Conservation (phyloP, 2,888 invertebrate species). For the Dynastes grantii region DNA sequence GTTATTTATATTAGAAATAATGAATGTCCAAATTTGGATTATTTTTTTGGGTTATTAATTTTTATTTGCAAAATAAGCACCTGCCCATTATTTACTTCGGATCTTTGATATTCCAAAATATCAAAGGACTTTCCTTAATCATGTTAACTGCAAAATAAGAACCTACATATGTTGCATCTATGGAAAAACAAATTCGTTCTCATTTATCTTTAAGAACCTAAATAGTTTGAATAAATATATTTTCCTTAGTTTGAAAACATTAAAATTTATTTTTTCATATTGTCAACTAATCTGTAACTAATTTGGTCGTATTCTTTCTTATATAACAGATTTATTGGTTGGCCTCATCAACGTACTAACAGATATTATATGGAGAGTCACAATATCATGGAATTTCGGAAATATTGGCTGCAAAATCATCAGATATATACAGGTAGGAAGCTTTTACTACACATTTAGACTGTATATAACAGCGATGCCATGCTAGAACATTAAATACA, state of each 20-base stretch:
- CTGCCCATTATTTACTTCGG: too few relatives aligned
- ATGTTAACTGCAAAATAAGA: too few relatives aligned
- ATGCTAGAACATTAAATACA: not conserved
- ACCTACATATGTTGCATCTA: too few relatives aligned
- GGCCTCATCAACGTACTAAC: slow-evolving; percentile 90
- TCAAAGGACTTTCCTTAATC: too few relatives aligned
- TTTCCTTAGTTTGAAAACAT: too few relatives aligned
- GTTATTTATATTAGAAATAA: not conserved
- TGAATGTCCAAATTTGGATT: not conserved
- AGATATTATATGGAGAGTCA: slow-evolving; percentile 89
- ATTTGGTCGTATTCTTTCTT: slow-evolving; percentile 54
- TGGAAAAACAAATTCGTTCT: too few relatives aligned
- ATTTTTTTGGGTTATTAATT: too few relatives aligned
- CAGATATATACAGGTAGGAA: slow-evolving; percentile 81
- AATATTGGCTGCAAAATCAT: slow-evolving; percentile 89
- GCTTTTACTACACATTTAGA: not conserved
- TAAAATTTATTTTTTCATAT: too few relatives aligned
- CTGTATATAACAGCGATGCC: not conserved
- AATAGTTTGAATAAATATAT: too few relatives aligned
- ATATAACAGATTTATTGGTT: slow-evolving; percentile 83
- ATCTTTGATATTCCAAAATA: too few relatives aligned
- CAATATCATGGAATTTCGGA: slow-evolving; percentile 90
- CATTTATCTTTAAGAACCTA: too few relatives aligned
- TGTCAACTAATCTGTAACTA: not conserved
- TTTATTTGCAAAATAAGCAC: too few relatives aligned